These are phyloP conservation scores for Notodonta dromedarius DNA, from an alignment of 2,888 invertebrate genomes.

Conservation along the genomic window DNA sequence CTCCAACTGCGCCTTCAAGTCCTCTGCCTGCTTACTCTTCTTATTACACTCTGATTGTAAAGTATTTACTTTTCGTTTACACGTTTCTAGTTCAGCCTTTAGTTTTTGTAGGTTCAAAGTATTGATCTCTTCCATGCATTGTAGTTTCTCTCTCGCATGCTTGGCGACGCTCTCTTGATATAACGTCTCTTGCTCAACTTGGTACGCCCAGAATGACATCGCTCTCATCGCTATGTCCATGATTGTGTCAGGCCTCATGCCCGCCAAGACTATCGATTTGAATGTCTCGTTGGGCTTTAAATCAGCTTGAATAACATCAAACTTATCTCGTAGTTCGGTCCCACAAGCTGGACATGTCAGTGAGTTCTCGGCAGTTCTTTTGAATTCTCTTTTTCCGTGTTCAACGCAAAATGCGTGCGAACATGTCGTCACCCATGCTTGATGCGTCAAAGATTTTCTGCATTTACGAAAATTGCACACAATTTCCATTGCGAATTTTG, in stretches of 20 bases:
- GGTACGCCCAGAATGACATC: slow-evolving; percentile 83
- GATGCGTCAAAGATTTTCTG: slow-evolving; percentile 70
- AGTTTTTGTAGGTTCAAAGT: slow-evolving; percentile 72
- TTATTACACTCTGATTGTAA: slow-evolving; percentile 74
- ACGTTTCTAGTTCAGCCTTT: slow-evolving; percentile 76
- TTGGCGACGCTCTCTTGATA: slow-evolving; percentile 79
- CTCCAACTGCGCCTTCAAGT: slow-evolving; percentile 70
- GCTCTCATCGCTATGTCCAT: slow-evolving; percentile 83
- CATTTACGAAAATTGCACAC: slow-evolving; percentile 82
- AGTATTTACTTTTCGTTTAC: slow-evolving; percentile 72
- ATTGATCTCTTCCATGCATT: slow-evolving; percentile 77
- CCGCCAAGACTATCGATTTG: slow-evolving; percentile 80
- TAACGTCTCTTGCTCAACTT: slow-evolving; percentile 79
- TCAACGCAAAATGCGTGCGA: slow-evolving; percentile 83
- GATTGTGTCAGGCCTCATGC: slow-evolving; percentile 80
- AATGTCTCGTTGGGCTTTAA: slow-evolving; percentile 79
- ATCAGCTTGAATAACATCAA: slow-evolving; percentile 81
- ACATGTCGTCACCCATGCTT: slow-evolving; percentile 83
- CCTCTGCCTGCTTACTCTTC: slow-evolving; percentile 75
- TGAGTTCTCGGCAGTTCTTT: slow-evolving; percentile 71
- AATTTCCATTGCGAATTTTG: slow-evolving; percentile 64
- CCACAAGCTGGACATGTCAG: slow-evolving; percentile 80
- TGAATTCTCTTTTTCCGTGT: slow-evolving; percentile 79
- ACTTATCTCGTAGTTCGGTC: slow-evolving; percentile 76
- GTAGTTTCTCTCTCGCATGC: slow-evolving; percentile 73